Base-by-base conservation (phyloP, 2,888 invertebrate genomes). In the Himalopsyche tibetana region DNA sequence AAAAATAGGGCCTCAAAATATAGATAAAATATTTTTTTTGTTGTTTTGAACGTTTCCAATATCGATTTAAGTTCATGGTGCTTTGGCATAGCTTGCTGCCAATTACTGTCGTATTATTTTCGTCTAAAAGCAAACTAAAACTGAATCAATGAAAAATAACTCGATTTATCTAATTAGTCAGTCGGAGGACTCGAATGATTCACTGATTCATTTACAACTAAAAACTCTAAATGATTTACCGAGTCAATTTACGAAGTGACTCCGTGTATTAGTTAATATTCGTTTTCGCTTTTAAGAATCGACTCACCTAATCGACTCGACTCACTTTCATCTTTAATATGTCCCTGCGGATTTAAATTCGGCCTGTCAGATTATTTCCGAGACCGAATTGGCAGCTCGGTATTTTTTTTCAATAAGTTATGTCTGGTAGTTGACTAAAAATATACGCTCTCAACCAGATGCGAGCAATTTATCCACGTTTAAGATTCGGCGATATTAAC, bases 221-320 rank as follows among this genome's bases (percentile, higher is more conserved):
- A 6, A 19, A 19, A 63, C 2, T 28, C 63, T 6, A 19, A 19
- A 19, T 63, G 63, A 63, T 63, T 63, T 63, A 63, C 8, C 8
- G 19, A 3, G 11, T 19, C 63, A 63, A 63, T 63, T 63, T 63
- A 63, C 63, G 8, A 63, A n/a, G 19, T 63, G 63, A 63, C 63
- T 63, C 19, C 9, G 19, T 63, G 63, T 28, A 63, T 63, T 63
- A 63, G 63, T 63, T 63, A 19, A 28, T 63, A 63, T 63, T 28
- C 63, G 63, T 63, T 63, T 63, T 63, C 63, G 63, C 63, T 63
- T 63, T 63, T 63, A 63, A 63, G 28, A 63, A 63, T 63, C 63
- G 63, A 63, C n/a, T 63, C 63, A 63, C 63, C 63, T 63, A 63
- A 63, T 63, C 63, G 63, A 63, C 63, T 63, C 63, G 63, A 19